Conservation (phyloP, 2,797 vertebrate genomes). For the Microchirus variegatus region DNA sequence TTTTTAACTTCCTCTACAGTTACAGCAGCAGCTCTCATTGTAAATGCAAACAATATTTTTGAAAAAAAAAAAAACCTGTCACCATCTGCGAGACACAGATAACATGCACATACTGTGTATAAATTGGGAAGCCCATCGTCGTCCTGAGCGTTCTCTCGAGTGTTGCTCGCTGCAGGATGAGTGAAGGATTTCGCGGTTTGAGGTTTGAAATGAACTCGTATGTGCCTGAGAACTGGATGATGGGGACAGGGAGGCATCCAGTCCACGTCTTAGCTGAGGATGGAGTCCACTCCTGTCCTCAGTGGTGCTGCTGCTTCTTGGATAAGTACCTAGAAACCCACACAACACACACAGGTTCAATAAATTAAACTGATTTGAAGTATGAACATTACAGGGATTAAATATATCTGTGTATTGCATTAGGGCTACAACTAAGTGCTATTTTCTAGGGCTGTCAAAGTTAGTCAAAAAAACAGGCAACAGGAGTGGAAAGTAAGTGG, state of each 20-base stretch:
- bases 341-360: slow-evolving; percentile 37
- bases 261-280: slow-evolving; percentile 79
- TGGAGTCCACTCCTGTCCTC: slow-evolving; percentile 56
- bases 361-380: too few relatives aligned
- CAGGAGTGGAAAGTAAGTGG: too few relatives aligned
- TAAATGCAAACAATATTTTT: slow-evolving; percentile 22
- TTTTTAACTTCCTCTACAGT: slow-evolving; percentile 3
- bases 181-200: too few relatives aligned
- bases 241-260: slow-evolving; percentile 67
- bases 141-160: slow-evolving; percentile 43
- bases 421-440: too few relatives aligned
- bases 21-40: slow-evolving; percentile 1
- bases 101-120: slow-evolving; percentile 52
- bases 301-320: slow-evolving; percentile 96
- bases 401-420: too few relatives aligned
- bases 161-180: slow-evolving; percentile 29
- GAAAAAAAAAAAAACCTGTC: slow-evolving; percentile 9
- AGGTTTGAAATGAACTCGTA: slow-evolving; percentile 24
- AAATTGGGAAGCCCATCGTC: slow-evolving; percentile 43
- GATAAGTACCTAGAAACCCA: slow-evolving; percentile 88
- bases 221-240: slow-evolving; percentile 29
- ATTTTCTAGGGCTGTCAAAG: too few relatives aligned
- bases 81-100: slow-evolving; percentile 22
- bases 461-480: too few relatives aligned
- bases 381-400: too few relatives aligned